phyloP scores from a whole-genome alignment of 1,140 invertebrate species.

The Bombus waltoni region DNA sequence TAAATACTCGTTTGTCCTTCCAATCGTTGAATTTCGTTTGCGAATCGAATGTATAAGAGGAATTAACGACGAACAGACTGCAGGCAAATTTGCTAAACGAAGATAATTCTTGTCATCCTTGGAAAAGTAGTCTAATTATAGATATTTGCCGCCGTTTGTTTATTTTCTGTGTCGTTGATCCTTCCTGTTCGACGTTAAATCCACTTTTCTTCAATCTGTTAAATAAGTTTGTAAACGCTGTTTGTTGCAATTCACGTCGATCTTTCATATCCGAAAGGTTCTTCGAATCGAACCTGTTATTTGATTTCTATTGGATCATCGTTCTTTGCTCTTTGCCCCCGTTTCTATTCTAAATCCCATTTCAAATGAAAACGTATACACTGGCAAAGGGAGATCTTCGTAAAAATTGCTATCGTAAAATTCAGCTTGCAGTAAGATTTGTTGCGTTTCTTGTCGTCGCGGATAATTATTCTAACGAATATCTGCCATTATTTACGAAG shows the following conservation, averaged over 20 bases:
- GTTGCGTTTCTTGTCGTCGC: background rate
- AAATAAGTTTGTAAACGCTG: background rate
- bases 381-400: no score
- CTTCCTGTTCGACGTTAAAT: background rate
- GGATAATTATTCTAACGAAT: background rate
- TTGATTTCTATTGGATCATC: background rate
- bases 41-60: background rate
- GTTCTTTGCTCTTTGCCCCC: background rate
- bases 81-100: background rate
- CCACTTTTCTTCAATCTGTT: background rate
- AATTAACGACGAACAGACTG: background rate
- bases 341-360: background rate
- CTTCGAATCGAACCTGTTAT: no score
- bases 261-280: background rate
- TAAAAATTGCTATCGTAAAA: no score
- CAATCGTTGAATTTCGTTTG: background rate
- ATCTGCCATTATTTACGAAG: no score
- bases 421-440: background rate
- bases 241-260: background rate
- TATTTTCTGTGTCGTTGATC: background rate
- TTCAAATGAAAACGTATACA: no score
- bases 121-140: no score
- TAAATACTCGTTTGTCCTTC: background rate
- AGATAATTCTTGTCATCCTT: no score
- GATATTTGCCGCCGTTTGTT: background rate